These are phyloP conservation scores for Ptilorrhoa leucosticta DNA, from an alignment of 2,113 vertebrate species.

Conservation along the genomic window DNA sequence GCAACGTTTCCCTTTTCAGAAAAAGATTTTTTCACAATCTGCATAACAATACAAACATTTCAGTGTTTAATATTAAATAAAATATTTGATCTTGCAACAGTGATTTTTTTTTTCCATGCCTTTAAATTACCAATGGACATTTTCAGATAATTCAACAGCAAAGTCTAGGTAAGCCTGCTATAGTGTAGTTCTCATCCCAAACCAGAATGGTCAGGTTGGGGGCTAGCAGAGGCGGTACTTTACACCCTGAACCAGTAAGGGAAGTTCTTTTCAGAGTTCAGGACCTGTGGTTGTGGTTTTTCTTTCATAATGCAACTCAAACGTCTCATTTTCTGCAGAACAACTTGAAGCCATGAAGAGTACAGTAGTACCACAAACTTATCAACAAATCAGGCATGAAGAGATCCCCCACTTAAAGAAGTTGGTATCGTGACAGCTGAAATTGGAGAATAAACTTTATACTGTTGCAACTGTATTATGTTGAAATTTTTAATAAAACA, in stretches of 20 bases:
- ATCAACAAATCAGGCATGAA: background rate
- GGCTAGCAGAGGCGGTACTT: background rate
- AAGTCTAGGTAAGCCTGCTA: background rate
- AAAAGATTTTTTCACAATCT: background rate
- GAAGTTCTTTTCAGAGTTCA: background rate
- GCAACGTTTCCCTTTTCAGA: background rate
- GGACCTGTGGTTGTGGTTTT: background rate
- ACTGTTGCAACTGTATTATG: background rate
- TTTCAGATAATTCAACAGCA: background rate
- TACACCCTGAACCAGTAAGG: background rate
- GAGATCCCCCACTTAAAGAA: background rate
- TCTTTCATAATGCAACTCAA: background rate
- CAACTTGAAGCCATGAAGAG: background rate
- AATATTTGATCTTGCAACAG: background rate
- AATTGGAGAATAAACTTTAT: background rate
- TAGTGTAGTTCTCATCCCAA: background rate
- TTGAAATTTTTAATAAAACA: background rate
- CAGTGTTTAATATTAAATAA: background rate
- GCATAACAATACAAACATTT: background rate
- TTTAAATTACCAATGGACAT: background rate
- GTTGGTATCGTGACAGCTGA: fast-evolving
- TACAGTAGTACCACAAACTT: background rate
- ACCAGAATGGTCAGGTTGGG: background rate
- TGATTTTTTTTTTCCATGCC: background rate
- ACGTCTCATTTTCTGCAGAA: background rate